Percentiles rank a stretch among this genome's conserved stretches.
phyloP scores from a whole-genome alignment of 1,140 invertebrate genomes.

The Meloidogyne hapla region DNA sequence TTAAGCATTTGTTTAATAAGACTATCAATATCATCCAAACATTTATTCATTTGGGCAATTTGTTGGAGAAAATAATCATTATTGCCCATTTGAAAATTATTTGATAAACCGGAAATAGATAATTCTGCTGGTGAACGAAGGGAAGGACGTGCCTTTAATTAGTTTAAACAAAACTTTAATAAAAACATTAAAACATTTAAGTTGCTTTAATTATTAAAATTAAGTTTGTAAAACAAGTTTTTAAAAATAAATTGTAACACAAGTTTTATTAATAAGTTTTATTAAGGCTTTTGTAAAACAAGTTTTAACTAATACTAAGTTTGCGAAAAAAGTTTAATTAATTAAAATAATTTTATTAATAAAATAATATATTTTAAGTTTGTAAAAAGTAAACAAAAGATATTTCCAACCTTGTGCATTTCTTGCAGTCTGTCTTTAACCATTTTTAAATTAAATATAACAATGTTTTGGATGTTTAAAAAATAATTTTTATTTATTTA shows the following conservation, averaged over 20 bases:
- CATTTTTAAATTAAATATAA: background rate
- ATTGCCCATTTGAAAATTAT: background rate
- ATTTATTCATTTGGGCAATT: slow-evolving; percentile 9
- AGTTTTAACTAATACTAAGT: too few relatives aligned
- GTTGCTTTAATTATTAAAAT: too few relatives aligned
- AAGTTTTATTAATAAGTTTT: background rate
- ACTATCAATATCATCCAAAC: slow-evolving; percentile 18
- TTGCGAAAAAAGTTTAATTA: background rate
- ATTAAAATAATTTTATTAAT: too few relatives aligned
- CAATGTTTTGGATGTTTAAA: background rate
- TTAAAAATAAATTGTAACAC: background rate
- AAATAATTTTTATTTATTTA: background rate
- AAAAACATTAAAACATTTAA: too few relatives aligned
- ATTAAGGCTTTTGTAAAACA: background rate
- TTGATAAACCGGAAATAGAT: background rate
- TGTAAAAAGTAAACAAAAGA: background rate
- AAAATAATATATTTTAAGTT: background rate
- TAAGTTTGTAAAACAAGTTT: background rate
- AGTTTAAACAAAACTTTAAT: too few relatives aligned
- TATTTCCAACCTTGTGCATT: slow-evolving; percentile 8
- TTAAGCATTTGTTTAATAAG: slow-evolving; percentile 11
- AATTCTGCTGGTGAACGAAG: background rate
- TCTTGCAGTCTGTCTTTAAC: slow-evolving; percentile 19
- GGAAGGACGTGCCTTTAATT: background rate
- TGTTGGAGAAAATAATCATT: slow-evolving; percentile 14